Conservation (phyloP, 2,113 vertebrate genomes). For the Trematomus loennbergii region DNA sequence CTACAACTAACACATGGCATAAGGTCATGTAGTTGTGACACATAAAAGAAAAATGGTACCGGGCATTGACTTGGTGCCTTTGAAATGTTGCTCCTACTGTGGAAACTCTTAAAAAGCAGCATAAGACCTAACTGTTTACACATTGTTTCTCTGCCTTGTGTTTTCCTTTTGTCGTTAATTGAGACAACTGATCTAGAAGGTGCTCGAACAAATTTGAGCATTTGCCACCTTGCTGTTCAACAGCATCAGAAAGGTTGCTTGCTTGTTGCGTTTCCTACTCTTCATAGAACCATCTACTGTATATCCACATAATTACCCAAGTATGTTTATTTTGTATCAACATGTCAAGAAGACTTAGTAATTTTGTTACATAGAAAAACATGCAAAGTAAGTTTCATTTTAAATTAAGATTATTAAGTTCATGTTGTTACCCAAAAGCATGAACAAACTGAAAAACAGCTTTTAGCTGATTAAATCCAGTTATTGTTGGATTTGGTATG, state of each 20-base stretch:
- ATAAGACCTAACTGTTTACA: not conserved
- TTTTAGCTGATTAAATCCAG: constrained; percentile 12
- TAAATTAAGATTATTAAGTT: not conserved
- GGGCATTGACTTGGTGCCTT: not conserved
- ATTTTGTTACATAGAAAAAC: not conserved
- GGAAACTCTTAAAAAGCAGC: not conserved
- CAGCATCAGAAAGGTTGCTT: no score
- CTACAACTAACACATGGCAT: not conserved
- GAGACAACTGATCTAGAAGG: no score
- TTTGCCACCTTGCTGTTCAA: not conserved
- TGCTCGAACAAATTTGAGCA: not conserved
- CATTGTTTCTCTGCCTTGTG: not conserved
- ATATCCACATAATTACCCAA: not conserved
- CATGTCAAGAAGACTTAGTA: not conserved
- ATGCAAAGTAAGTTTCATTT: no score
- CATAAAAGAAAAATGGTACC: not conserved
- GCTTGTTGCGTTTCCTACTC: not conserved
- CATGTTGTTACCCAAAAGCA: not conserved
- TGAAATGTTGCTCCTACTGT: not conserved
- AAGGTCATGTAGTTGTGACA: not conserved
- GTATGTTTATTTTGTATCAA: not conserved
- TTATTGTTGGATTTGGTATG: not conserved
- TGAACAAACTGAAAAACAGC: not conserved
- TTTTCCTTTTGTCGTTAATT: not conserved
- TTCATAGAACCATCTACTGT: not conserved